Evolutionary conservation across 2,888 invertebrate species (phyloP).

Genomic region (Enoplolaimus lenunculus): DNA sequence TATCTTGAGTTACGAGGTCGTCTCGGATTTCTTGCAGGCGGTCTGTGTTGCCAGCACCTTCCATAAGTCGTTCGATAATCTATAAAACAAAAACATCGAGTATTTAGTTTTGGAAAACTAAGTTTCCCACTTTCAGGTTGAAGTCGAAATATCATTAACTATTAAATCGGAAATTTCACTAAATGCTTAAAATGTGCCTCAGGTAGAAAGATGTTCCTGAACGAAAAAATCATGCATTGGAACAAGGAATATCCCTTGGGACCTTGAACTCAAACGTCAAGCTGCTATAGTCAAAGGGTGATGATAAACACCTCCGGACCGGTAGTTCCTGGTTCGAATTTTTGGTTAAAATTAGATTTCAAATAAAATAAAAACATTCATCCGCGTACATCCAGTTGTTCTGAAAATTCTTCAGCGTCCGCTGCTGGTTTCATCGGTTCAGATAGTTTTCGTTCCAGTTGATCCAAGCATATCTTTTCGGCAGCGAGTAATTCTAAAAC

Average conservation of each 20-base stretch:
- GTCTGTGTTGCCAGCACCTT: conserved; percentile 28
- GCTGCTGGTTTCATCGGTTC: conserved; percentile 56
- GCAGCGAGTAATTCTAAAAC: conserved; percentile 58
- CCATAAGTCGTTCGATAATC: conserved; percentile 23
- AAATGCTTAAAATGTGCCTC: too few species aligned
- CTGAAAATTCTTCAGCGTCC: conserved; percentile 81
- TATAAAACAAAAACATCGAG: conserved; percentile 6
- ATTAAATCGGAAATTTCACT: too few species aligned
- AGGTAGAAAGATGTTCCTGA: too few species aligned
- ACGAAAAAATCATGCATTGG: too few species aligned
- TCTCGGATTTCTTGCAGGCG: conserved; percentile 35
- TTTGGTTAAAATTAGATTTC: too few species aligned
- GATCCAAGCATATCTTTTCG: conserved; percentile 64
- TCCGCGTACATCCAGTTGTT: conserved; percentile 59
- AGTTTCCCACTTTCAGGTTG: background rate
- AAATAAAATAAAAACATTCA: too few species aligned
- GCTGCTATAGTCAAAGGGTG: too few species aligned
- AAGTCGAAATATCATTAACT: background rate
- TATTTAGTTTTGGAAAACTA: background rate
- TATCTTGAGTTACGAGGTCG: conserved; percentile 29
- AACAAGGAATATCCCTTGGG: too few species aligned
- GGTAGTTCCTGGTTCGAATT: too few species aligned
- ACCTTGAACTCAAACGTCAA: too few species aligned
- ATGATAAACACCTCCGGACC: too few species aligned
- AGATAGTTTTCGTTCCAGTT: conserved; percentile 59